A percentile compares a stretch with the other conserved stretches of the same genome.
Conservation (phyloP, 2,888 invertebrate genomes). For the Leucophenga maculata region DNA sequence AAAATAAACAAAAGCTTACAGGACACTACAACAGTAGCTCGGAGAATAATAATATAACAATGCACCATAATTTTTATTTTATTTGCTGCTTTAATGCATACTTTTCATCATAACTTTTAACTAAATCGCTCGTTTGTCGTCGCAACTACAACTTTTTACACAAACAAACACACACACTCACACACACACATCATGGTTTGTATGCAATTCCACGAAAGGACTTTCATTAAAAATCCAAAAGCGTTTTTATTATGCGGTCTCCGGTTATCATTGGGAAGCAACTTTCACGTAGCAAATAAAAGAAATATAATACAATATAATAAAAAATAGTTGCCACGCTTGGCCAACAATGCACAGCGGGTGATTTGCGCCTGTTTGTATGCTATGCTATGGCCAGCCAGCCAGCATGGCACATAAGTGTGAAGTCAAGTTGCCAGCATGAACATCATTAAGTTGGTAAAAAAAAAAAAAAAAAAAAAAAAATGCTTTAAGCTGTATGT, state of each 20-base stretch:
- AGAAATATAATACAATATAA: background rate
- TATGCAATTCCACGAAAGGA: too few species aligned
- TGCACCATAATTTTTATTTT: too few species aligned
- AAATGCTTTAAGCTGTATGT: slow-evolving; percentile 2
- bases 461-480: too few species aligned
- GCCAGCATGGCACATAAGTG: background rate
- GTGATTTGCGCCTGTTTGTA: background rate
- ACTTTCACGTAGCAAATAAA: background rate
- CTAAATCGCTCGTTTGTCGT: slow-evolving; percentile 11
- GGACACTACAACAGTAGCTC: slow-evolving; percentile 6
- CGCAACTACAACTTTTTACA: background rate
- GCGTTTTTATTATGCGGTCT: background rate
- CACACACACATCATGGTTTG: too few species aligned
- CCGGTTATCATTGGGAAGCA: background rate
- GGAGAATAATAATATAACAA: background rate
- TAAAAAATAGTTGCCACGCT: slow-evolving; percentile 2
- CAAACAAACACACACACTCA: too few species aligned
- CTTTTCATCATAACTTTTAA: slow-evolving; percentile 1
- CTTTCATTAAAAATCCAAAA: slow-evolving; percentile 16
- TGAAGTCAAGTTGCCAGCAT: background rate
- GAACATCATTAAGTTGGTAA: background rate
- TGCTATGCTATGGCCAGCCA: background rate
- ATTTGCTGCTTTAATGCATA: slow-evolving; percentile 3
- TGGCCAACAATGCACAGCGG: background rate
- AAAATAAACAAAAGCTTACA: background rate